Evolutionary conservation across 2,888 invertebrate species (phyloP), one percentile per base, ranked within the genome.

Genomic region (Chirona hameri): DNA sequence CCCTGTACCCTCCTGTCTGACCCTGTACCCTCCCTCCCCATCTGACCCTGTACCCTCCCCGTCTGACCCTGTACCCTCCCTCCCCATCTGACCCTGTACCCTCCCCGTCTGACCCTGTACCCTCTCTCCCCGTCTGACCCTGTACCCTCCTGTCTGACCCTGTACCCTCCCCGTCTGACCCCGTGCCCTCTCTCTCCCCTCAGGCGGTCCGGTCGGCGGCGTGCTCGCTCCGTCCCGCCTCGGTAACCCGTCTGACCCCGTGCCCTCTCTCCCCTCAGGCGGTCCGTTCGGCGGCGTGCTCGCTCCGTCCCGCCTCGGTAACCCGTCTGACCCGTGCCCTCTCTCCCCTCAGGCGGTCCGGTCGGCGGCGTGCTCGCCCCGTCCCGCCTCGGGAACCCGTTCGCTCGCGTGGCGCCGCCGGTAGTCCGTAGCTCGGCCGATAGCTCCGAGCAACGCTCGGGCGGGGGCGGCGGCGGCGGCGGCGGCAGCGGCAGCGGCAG

Each of bases 321-420:
- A 48, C 65, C 27, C 9, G 7, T 39, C 69, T 69, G 69, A 69
- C 69, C 15, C 29, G n/a, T 24, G 14, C 27, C 52, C 52, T 12
- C n/a, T 27, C 7, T 7, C 46, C 24, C 31, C 24, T 0, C 76
- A 76, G 76, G 76, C 24, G 76, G 76, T 9, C 9, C 76, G 3
- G 76, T 18, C 7, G 52, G 52, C 52, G 18, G 46, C 24, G 76
- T 76, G 39, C 76, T 76, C 39, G 76, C 76, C 46, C 76, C 76
- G 24, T 76, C 76, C 7, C 76, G 76, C 24, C 76, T 76, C 39
- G 76, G 76, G 15, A 76, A 76, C 76, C 76, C 76, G 46, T 76
- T 76, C 46, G 76, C 76, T 21, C 76, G 76, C 46, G 76, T 76
- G 24, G 76, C 76, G 46, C 15, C 76, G 76, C 76, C 76, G 39